Conservation (phyloP, 2,113 vertebrate genomes). For the Cryptotis parvus region DNA sequence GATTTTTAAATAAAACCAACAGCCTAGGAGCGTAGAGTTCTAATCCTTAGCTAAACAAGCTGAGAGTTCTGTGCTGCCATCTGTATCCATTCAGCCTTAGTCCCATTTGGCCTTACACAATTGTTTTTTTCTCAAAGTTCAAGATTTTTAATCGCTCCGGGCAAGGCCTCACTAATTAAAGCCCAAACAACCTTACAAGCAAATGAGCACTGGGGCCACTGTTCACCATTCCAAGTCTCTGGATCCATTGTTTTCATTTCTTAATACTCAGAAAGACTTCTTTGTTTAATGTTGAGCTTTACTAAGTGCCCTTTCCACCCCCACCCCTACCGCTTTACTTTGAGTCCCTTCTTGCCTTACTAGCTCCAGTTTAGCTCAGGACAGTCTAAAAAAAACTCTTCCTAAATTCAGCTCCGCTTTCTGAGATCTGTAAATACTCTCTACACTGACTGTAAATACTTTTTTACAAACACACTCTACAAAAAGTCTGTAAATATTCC, state of each 20-base stretch:
- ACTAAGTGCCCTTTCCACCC: slow-evolving; percentile 48
- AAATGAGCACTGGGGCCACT: slow-evolving; percentile 75
- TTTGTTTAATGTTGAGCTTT: slow-evolving; percentile 74
- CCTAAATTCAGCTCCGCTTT: slow-evolving; percentile 23
- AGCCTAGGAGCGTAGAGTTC: slow-evolving; percentile 2
- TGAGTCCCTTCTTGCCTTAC: slow-evolving; percentile 48
- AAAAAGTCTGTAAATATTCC: too few species aligned
- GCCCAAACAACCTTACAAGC: slow-evolving; percentile 75
- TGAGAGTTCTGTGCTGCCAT: background rate
- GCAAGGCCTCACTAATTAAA: slow-evolving; percentile 78
- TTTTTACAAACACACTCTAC: too few species aligned
- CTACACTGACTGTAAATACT: background rate
- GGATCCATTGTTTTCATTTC: slow-evolving; percentile 73
- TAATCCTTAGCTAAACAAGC: slow-evolving; percentile 6
- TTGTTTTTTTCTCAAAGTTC: slow-evolving; percentile 73
- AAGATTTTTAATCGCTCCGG: slow-evolving; percentile 77
- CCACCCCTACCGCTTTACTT: background rate
- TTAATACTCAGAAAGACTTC: slow-evolving; percentile 72
- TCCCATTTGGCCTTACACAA: slow-evolving; percentile 65
- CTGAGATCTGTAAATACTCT: slow-evolving; percentile 6
- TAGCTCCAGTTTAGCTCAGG: background rate
- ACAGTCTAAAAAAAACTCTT: slow-evolving; percentile 43
- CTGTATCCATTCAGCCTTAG: slow-evolving; percentile 52
- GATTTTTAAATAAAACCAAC: background rate
- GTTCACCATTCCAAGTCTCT: slow-evolving; percentile 71